Conservation (phyloP, 1,140 invertebrate species). For the Mactra quadrangularis region DNA sequence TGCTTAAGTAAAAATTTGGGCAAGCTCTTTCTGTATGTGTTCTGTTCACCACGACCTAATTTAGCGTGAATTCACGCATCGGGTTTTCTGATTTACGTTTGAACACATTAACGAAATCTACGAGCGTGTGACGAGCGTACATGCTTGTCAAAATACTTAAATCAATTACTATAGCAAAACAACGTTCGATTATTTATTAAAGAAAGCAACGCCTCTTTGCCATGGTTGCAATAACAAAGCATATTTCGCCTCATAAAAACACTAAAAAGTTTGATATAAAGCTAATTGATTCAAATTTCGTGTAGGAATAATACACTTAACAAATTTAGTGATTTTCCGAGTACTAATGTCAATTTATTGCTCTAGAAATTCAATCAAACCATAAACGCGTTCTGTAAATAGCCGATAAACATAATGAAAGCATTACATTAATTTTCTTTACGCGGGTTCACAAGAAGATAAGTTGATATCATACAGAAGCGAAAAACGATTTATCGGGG, state of each 20-base stretch:
- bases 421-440: constrained; percentile 32
- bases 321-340: constrained; percentile 51
- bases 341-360: constrained; percentile 53
- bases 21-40: no score
- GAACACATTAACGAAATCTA: no score
- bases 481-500: constrained; percentile 25
- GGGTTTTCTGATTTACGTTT: no score
- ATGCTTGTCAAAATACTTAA: no score
- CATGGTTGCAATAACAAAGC: neutral
- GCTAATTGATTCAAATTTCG: constrained; percentile 35
- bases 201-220: neutral
- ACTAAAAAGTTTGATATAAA: constrained; percentile 7
- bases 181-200: neutral
- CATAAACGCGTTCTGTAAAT: constrained; percentile 34
- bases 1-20: no score
- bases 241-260: neutral
- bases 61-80: no score
- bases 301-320: constrained; percentile 46
- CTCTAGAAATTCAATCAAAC: constrained; percentile 41
- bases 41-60: no score
- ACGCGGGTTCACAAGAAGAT: constrained; percentile 26
- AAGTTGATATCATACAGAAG: constrained; percentile 41
- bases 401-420: constrained; percentile 46
- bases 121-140: no score
- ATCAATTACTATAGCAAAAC: no score